A percentile compares a stretch with the other conserved stretches of the same genome.
Conservation (phyloP, 2,888 invertebrate species). For the Zootermopsis nevadensis region DNA sequence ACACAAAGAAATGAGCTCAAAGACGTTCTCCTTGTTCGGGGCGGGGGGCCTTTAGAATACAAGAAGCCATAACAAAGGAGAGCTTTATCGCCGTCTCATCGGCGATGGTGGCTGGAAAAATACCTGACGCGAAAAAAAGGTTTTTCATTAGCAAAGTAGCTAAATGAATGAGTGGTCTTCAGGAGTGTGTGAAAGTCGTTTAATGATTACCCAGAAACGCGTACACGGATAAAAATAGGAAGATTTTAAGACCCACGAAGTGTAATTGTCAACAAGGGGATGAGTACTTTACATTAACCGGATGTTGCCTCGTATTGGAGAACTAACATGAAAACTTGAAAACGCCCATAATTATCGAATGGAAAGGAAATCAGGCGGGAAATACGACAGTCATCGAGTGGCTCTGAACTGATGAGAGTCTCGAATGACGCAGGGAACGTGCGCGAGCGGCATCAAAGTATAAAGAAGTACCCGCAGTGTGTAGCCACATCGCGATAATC, state of each 20-base stretch:
- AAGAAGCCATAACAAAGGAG: neutral
- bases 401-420: too few relatives aligned
- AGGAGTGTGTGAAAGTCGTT: too few relatives aligned
- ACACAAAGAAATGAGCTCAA: constrained; percentile 8
- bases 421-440: neutral
- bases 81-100: neutral
- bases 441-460: neutral
- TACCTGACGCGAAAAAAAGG: neutral
- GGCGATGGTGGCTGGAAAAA: neutral
- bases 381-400: neutral
- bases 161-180: too few relatives aligned
- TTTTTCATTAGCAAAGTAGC: neutral
- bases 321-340: too few relatives aligned
- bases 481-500: neutral
- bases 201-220: too few relatives aligned
- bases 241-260: too few relatives aligned
- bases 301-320: too few relatives aligned
- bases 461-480: neutral
- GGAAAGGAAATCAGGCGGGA: neutral
- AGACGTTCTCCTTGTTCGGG: neutral
- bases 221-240: too few relatives aligned
- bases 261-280: too few relatives aligned
- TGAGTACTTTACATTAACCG: too few relatives aligned
- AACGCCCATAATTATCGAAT: too few relatives aligned
- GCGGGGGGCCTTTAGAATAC: neutral